phyloP scores from a whole-genome alignment of 2,888 invertebrate genomes.

The Exephanes ischioxanthus region DNA sequence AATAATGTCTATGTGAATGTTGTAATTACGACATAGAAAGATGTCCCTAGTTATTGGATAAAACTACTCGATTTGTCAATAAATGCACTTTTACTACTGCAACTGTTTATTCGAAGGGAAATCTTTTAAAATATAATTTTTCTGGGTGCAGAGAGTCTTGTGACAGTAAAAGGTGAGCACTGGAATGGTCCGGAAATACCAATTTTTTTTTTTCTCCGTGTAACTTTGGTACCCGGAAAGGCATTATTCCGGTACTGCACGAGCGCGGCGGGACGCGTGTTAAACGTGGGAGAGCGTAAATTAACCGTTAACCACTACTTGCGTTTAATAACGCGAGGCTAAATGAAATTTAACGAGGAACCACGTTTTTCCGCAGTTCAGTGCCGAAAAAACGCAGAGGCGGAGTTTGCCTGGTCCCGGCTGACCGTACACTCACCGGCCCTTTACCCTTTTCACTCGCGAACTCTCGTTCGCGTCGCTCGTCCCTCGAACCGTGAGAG shows the following conservation, averaged over 20 bases:
- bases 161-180: too few species aligned
- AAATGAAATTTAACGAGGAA: slow-evolving; percentile 68
- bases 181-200: too few species aligned
- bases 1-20: too few species aligned
- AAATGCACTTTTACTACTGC: too few species aligned
- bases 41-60: too few species aligned
- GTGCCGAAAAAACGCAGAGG: slow-evolving; percentile 32
- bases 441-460: slow-evolving; percentile 15
- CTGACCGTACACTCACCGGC: slow-evolving; percentile 17
- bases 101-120: too few species aligned
- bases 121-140: too few species aligned
- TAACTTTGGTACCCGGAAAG: background rate
- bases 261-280: slow-evolving; percentile 3
- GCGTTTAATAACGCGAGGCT: slow-evolving; percentile 60
- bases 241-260: background rate
- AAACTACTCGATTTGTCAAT: too few species aligned
- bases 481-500: slow-evolving; percentile 6
- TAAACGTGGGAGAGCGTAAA: slow-evolving; percentile 62
- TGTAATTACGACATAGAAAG: too few species aligned
- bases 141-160: too few species aligned
- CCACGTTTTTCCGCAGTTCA: slow-evolving; percentile 39
- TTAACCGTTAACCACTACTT: slow-evolving; percentile 70
- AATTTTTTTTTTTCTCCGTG: background rate
- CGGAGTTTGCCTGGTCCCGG: slow-evolving; percentile 13
- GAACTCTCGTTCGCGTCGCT: slow-evolving; percentile 1